Evolutionary conservation across 2,797 vertebrate species (phyloP).

Genomic region (Sebastes dallii): DNA sequence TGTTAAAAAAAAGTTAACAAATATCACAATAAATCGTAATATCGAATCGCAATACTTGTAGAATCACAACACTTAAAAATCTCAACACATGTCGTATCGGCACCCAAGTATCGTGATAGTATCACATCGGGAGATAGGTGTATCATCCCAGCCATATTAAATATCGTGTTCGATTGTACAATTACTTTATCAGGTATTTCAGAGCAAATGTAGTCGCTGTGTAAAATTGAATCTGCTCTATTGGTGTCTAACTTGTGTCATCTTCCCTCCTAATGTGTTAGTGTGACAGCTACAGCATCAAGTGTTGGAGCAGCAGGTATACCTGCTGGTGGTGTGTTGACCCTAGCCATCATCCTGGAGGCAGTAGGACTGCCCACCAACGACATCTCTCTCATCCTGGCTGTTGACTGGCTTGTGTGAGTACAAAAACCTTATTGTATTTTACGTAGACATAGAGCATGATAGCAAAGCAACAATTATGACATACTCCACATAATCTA

Average conservation of each 20-base stretch:
- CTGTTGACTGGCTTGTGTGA: slow-evolving; percentile 95
- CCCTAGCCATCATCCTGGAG: slow-evolving; percentile 91
- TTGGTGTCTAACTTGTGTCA: background rate
- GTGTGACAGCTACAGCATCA: slow-evolving; percentile 91
- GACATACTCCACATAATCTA: background rate
- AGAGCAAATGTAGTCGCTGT: too few relatives aligned
- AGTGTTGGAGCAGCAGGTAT: slow-evolving; percentile 93
- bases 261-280: slow-evolving; percentile 44
- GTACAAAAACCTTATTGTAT: slow-evolving; percentile 58
- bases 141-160: too few relatives aligned
- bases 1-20: too few relatives aligned
- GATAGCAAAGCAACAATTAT: background rate
- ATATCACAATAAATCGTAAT: too few relatives aligned
- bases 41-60: too few relatives aligned
- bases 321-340: slow-evolving; percentile 89
- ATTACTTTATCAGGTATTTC: too few relatives aligned
- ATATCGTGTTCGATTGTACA: background rate
- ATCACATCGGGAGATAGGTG: too few relatives aligned
- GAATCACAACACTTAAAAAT: too few relatives aligned
- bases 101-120: too few relatives aligned
- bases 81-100: too few relatives aligned
- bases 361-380: slow-evolving; percentile 87
- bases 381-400: slow-evolving; percentile 90
- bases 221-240: background rate
- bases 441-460: background rate